Evolutionary conservation across 2,797 vertebrate species (phyloP).

Genomic region (Clarias laeviceps): DNA sequence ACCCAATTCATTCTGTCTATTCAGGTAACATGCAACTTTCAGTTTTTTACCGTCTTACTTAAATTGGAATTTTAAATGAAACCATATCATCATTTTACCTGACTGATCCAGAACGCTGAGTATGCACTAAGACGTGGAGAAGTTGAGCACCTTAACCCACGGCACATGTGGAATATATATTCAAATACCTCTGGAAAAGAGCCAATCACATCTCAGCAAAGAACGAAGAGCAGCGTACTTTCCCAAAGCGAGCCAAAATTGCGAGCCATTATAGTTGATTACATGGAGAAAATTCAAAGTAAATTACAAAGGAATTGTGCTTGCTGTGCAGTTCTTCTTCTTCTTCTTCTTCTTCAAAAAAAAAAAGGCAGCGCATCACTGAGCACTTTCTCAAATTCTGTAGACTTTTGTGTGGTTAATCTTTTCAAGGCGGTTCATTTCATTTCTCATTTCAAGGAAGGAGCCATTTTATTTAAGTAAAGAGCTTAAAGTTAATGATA

Average conservation of each 20-base stretch:
- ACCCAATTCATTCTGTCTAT: too few species aligned
- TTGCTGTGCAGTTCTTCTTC: slow-evolving; percentile 59
- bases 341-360: too few species aligned
- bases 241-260: slow-evolving; percentile 61
- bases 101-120: background rate
- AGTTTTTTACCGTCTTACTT: background rate
- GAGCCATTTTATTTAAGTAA: slow-evolving; percentile 15
- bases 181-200: slow-evolving; percentile 47
- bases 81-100: background rate
- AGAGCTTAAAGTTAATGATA: slow-evolving; percentile 44
- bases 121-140: background rate
- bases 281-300: slow-evolving; percentile 47
- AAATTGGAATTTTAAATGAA: background rate
- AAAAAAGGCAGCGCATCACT: background rate
- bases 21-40: too few species aligned
- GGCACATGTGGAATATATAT: slow-evolving; percentile 67
- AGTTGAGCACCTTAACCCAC: slow-evolving; percentile 1
- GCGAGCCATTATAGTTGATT: slow-evolving; percentile 71
- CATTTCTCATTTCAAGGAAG: background rate
- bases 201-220: slow-evolving; percentile 68
- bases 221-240: slow-evolving; percentile 52
- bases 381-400: slow-evolving; percentile 45
- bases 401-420: background rate
- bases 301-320: slow-evolving; percentile 53
- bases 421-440: slow-evolving; percentile 4